Percentiles rank a stretch among this genome's conserved stretches.
Conservation (phyloP, 30 jellyfish, hydroid and myxozoan species). For the Sanderia malayensis region DNA sequence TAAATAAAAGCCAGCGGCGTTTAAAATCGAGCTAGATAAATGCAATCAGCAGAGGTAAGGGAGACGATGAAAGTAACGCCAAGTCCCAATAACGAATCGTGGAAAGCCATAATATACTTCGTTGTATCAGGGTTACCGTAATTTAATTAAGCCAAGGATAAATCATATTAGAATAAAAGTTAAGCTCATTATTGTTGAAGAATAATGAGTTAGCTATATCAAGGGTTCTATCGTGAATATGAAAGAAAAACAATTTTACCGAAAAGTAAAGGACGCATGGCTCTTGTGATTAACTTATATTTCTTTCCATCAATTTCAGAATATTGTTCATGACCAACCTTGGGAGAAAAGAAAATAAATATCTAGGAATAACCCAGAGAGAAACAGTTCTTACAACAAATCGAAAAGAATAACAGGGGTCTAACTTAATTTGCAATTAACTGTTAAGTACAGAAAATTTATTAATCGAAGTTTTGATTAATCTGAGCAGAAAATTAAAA, state of each 20-base stretch:
- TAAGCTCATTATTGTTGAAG: background rate
- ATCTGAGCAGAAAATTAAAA: too few relatives aligned
- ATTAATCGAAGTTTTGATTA: too few relatives aligned
- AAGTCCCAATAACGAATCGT: background rate
- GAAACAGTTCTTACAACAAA: background rate
- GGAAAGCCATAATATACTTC: background rate
- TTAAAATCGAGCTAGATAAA: background rate
- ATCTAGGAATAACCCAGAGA: background rate
- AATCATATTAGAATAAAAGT: too few relatives aligned
- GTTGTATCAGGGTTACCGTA: background rate
- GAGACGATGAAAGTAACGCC: too few relatives aligned
- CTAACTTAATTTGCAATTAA: background rate
- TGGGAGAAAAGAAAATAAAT: background rate
- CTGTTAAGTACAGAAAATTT: background rate
- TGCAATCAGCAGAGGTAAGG: background rate
- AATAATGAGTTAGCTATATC: background rate
- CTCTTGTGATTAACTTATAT: conserved; percentile 70
- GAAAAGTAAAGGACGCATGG: conserved; percentile 80
- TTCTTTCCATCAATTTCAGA: conserved; percentile 67
- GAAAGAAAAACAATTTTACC: too few relatives aligned
- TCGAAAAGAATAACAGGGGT: background rate
- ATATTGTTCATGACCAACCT: conserved; percentile 81
- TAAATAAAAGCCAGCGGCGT: background rate
- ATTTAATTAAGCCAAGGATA: background rate
- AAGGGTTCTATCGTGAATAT: background rate